These are phyloP conservation scores for Myripristis murdjan DNA, from an alignment of 2,797 vertebrate species.

Conservation along the genomic window DNA sequence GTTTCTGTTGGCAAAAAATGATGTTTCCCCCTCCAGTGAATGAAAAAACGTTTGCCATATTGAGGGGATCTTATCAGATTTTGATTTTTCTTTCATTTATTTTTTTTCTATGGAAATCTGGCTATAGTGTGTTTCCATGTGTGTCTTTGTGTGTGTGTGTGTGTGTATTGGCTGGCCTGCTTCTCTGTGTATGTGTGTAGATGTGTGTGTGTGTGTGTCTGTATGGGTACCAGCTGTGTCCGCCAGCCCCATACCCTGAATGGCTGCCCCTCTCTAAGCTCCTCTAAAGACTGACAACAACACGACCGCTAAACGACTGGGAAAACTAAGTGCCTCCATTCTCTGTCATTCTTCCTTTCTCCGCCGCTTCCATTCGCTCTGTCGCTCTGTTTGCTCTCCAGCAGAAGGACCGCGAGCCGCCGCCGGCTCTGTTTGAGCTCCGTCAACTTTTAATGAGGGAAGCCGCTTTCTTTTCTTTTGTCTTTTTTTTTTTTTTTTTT, in stretches of 20 bases:
- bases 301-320: slow-evolving; percentile 74
- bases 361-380: slow-evolving; percentile 47
- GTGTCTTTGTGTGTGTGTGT: not conserved
- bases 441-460: slow-evolving; percentile 81
- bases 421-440: slow-evolving; percentile 80
- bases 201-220: not conserved
- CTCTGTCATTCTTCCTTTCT: slow-evolving; percentile 70
- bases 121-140: not conserved
- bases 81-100: too few relatives aligned
- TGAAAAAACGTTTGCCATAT: too few relatives aligned
- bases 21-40: too few relatives aligned
- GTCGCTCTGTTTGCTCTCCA: slow-evolving; percentile 72
- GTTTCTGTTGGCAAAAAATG: too few relatives aligned
- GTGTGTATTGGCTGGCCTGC: too few relatives aligned
- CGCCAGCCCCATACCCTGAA: slow-evolving; percentile 50
- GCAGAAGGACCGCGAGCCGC: slow-evolving; percentile 75
- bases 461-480: slow-evolving; percentile 53
- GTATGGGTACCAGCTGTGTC: slow-evolving; percentile 72
- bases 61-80: too few relatives aligned
- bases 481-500: slow-evolving; percentile 37
- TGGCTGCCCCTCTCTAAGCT: slow-evolving; percentile 65
- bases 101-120: too few relatives aligned
- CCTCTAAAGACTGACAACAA: slow-evolving; percentile 72
- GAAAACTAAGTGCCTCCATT: slow-evolving; percentile 75
- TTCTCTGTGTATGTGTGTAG: slow-evolving; percentile 3